Base-by-base conservation (phyloP, 2,888 invertebrate species). In the Boloria selene region DNA sequence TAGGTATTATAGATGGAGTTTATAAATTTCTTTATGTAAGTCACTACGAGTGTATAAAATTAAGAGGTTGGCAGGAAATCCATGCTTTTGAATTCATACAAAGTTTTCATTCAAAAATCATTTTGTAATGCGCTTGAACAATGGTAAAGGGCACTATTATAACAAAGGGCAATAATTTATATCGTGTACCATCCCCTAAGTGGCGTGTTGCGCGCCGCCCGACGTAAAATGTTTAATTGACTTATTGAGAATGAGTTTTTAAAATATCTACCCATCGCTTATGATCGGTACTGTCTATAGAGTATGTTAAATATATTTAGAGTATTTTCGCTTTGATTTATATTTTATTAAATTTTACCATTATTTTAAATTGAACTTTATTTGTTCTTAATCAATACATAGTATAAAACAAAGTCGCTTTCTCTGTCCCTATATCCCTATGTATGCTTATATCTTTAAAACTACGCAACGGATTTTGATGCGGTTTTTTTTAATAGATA, bases 211-310 rank as follows among this genome's bases (percentile, higher is more conserved):
- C 49, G 47, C 17, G 76, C 77, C 77, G 78, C 80, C n/a, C 68
- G 72, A 87, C 86, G 73, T 74, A 81, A 83, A 86, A 84, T 83
- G 84, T 87, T 90, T 91, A 90, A 91, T 92, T 92, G 91, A 92
- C 92, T 91, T 91, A 92, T 91, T 88, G 90, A 90, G 90, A 88
- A 90, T 86, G 84, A 79, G 82, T 88, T 90, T 88, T 87, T 80
- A 80, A 87, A 86, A 86, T 84, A 89, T 87, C 86, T 86, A 85
- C 83, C 83, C 83, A 89, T 88, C 86, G 85, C 75, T 79, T 79
- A 79, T 83, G 82, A 66, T 69, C 73, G 44, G 18, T 65, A 56
- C 64, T 61, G 58, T 62, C 64, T 64, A 16, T 63, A 67, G 61
- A 72, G 85, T 83, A 84, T 75, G 84, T 53, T 76, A 18, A 50